phyloP scores from a whole-genome alignment of 2,797 vertebrate genomes.

The Poliocrania exsul region DNA sequence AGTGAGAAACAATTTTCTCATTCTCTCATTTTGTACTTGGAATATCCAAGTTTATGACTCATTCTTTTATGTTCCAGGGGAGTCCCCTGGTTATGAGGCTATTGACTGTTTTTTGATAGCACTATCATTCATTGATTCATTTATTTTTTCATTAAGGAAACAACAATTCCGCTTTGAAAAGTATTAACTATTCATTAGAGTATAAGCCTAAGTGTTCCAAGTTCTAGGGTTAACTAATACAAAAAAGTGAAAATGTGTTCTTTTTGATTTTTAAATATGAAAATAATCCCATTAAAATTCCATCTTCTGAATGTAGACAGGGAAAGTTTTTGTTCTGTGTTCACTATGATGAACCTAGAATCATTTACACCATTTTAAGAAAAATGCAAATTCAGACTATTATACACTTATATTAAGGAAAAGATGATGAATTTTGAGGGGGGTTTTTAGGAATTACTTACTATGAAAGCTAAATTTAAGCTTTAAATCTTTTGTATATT shows the following conservation, averaged over 20 bases:
- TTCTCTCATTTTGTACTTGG: not conserved
- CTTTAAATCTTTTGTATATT: not conserved
- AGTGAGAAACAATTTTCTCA: not conserved
- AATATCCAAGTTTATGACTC: not conserved
- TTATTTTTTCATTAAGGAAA: constrained; percentile 4
- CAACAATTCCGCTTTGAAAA: not conserved
- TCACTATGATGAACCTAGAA: not conserved
- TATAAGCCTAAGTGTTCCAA: not conserved
- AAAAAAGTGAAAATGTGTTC: not conserved
- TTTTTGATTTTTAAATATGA: not conserved
- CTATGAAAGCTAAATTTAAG: not conserved
- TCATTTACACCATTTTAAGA: not conserved
- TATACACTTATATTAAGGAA: not conserved
- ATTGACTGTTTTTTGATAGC: not conserved
- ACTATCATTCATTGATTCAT: not conserved
- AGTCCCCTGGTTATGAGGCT: not conserved
- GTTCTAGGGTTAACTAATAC: not conserved
- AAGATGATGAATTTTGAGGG: rapidly evolving
- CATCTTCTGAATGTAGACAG: not conserved
- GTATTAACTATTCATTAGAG: not conserved
- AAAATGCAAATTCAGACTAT: not conserved
- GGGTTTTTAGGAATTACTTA: not conserved
- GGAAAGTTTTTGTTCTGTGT: not conserved
- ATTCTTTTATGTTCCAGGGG: not conserved
- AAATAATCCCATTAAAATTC: not conserved